Percentiles rank a stretch among this genome's conserved stretches.
These are phyloP conservation scores for Geotrupes spiniger DNA, from an alignment of 2,888 invertebrate genomes.

Conservation along the genomic window DNA sequence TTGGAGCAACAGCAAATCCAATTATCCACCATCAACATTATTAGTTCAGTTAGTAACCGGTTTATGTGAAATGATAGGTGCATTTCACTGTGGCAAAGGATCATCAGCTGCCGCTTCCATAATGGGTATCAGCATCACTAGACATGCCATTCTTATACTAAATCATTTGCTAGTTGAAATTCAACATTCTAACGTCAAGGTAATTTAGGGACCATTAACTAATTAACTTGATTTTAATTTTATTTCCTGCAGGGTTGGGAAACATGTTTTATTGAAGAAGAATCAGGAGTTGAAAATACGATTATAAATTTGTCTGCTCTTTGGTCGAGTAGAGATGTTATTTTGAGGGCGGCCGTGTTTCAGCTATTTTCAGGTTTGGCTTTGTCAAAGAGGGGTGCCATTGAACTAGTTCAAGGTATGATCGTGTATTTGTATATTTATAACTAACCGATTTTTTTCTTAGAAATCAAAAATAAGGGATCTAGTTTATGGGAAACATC, in stretches of 20 bases:
- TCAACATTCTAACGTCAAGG: constrained; percentile 49
- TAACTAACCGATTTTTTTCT: constrained; percentile 6
- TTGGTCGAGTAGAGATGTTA: constrained; percentile 54
- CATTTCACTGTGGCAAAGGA: constrained; percentile 54
- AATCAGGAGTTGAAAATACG: constrained; percentile 34
- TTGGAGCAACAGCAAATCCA: constrained; percentile 47
- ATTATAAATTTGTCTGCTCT: constrained; percentile 49
- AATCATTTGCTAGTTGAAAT: constrained; percentile 55
- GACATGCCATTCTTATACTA: constrained; percentile 54
- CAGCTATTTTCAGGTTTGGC: constrained; percentile 54
- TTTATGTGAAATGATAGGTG: constrained; percentile 52
- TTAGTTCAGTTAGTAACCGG: constrained; percentile 48
- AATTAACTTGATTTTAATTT: neutral
- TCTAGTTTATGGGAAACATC: constrained; percentile 44
- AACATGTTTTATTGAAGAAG: constrained; percentile 39
- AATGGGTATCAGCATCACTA: constrained; percentile 57
- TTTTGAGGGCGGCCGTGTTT: constrained; percentile 54
- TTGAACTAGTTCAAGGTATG: constrained; percentile 42
- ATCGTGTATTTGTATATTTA: constrained; percentile 3
- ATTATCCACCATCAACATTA: constrained; percentile 33
- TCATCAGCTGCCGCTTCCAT: constrained; percentile 52
- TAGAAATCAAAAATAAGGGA: constrained; percentile 15
- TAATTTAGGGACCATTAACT: constrained; percentile 26
- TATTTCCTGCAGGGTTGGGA: constrained; percentile 40
- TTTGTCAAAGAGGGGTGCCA: constrained; percentile 38